Evolutionary conservation across 1,140 invertebrate genomes (phyloP).

Genomic region (Ostrea edulis): DNA sequence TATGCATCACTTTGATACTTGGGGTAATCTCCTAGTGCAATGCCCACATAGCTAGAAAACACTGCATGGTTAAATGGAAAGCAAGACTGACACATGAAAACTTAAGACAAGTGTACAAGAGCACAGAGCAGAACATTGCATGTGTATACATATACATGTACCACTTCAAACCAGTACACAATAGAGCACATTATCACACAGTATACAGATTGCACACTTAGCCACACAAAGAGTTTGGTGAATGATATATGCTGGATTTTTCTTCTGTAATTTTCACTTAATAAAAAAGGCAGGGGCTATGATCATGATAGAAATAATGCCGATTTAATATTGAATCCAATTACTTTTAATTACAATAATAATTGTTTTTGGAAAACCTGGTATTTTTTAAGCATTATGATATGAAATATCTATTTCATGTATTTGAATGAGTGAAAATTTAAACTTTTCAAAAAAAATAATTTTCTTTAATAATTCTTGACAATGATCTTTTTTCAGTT

Average conservation of each 20-base stretch:
- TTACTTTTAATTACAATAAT: too few species aligned
- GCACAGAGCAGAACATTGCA: background rate
- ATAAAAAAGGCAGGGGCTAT: too few species aligned
- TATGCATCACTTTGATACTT: conserved; percentile 69
- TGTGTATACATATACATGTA: background rate
- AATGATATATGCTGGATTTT: background rate
- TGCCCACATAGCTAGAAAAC: conserved; percentile 70
- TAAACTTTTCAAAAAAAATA: too few species aligned
- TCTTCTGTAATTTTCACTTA: too few species aligned
- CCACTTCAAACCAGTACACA: conserved; percentile 9
- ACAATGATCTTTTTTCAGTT: too few species aligned
- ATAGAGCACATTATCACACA: background rate
- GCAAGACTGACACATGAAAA: background rate
- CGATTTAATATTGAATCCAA: too few species aligned
- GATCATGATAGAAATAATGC: too few species aligned
- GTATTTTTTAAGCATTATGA: too few species aligned
- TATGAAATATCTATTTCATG: too few species aligned
- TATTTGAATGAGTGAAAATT: too few species aligned
- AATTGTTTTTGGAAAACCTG: too few species aligned
- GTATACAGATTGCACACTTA: background rate
- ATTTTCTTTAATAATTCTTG: too few species aligned
- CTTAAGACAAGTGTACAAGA: conserved; percentile 4
- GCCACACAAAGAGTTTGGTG: background rate
- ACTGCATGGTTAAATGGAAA: conserved; percentile 28
- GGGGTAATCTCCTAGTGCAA: conserved; percentile 73